Conservation (phyloP, 2,888 invertebrate genomes). For the Deilephila porcellus region DNA sequence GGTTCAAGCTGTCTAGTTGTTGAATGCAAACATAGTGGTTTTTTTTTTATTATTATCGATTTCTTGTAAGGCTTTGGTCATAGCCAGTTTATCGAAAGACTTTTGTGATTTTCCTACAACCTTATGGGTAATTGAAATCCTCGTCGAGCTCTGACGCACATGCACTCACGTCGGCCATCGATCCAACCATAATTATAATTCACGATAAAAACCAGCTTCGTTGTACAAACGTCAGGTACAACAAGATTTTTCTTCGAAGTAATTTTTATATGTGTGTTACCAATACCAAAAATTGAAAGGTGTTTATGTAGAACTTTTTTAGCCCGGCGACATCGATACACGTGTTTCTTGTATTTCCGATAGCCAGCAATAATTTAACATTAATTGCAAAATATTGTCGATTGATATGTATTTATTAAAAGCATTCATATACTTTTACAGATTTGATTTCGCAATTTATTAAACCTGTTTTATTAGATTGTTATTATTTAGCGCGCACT, state of each 20-base stretch:
- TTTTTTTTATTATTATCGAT: neutral
- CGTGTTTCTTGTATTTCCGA: neutral
- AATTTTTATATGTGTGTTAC: slow-evolving; percentile 12
- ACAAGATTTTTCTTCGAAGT: slow-evolving; percentile 31
- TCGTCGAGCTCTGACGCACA: slow-evolving; percentile 64
- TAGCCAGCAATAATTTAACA: neutral
- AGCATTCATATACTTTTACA: too few species aligned
- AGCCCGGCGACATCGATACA: neutral
- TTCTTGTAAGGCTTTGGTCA: slow-evolving; percentile 43
- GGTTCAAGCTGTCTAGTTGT: neutral
- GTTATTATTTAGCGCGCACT: too few species aligned
- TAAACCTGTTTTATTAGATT: too few species aligned
- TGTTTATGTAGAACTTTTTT: neutral
- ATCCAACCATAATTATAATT: slow-evolving; percentile 55
- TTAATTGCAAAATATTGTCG: neutral
- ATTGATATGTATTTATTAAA: neutral
- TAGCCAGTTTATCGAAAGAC: slow-evolving; percentile 60
- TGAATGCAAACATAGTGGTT: neutral
- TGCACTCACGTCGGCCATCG: slow-evolving; percentile 54
- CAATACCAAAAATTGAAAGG: slow-evolving; percentile 8
- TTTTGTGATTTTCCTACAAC: slow-evolving; percentile 67
- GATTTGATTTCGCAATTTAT: too few species aligned
- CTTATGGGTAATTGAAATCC: slow-evolving; percentile 60
- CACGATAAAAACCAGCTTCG: slow-evolving; percentile 55
- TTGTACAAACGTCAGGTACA: slow-evolving; percentile 41